Percentiles rank a stretch among this genome's conserved stretches.
Conservation (phyloP, 2,113 vertebrate species). For the Oceanites oceanicus region DNA sequence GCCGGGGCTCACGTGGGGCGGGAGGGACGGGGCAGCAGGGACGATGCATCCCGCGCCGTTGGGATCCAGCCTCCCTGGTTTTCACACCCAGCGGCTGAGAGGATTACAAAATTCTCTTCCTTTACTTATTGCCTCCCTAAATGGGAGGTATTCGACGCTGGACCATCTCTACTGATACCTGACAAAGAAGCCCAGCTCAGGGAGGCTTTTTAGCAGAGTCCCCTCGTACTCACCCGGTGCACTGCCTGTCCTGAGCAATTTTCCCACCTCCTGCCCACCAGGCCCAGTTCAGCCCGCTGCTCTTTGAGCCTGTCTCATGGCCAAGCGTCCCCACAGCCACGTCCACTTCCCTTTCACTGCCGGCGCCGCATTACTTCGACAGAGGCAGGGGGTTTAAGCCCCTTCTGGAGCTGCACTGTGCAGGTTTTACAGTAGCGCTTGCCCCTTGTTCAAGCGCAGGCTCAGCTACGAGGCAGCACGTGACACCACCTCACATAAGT, state of each 20-base stretch:
- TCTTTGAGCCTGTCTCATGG: accelerated
- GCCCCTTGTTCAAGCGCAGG: not conserved
- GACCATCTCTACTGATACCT: not conserved
- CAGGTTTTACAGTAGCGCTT: not conserved
- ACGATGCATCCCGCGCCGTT: accelerated
- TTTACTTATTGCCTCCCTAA: not conserved
- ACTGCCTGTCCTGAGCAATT: not conserved
- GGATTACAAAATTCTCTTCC: not conserved
- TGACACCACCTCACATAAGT: accelerated
- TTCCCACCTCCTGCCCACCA: not conserved
- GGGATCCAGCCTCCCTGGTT: not conserved
- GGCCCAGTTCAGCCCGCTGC: accelerated
- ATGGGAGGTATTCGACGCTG: accelerated
- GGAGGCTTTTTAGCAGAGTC: not conserved
- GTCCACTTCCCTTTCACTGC: accelerated
- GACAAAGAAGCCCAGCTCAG: not conserved
- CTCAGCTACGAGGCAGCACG: accelerated
- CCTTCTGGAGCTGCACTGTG: not conserved
- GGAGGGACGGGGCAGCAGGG: not conserved
- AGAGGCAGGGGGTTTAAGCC: not conserved
- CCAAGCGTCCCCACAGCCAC: not conserved
- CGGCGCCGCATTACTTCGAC: accelerated
- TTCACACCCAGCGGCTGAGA: accelerated
- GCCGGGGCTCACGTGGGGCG: accelerated
- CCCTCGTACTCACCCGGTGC: accelerated